phyloP scores from a whole-genome alignment of 2,888 invertebrate genomes.

The Deilephila elpenor region DNA sequence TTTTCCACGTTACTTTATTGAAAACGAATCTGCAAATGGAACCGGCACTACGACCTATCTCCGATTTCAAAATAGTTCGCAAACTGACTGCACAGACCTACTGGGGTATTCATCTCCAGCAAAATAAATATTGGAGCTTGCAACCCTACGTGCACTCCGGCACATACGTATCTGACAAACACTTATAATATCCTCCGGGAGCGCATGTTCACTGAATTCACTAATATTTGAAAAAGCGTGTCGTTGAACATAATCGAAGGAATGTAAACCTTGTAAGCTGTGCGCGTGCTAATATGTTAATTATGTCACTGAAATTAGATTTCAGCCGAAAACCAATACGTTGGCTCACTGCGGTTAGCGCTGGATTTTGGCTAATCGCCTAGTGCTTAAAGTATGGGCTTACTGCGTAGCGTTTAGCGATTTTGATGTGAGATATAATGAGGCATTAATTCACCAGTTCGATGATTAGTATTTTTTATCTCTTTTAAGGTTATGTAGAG shows the following conservation, averaged over 20 bases:
- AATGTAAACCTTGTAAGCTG: background rate
- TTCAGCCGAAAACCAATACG: background rate
- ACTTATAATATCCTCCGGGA: constrained; percentile 21
- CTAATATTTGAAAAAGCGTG: constrained; percentile 19
- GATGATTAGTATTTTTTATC: too few relatives aligned
- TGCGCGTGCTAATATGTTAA: constrained; percentile 5
- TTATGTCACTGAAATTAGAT: constrained; percentile 7
- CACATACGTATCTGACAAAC: constrained; percentile 24
- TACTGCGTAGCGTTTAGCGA: background rate
- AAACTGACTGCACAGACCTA: background rate
- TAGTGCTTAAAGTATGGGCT: background rate
- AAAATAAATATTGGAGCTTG: constrained; percentile 32
- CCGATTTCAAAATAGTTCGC: background rate
- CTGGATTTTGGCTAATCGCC: background rate
- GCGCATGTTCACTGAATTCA: constrained; percentile 13
- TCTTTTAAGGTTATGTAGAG: too few relatives aligned
- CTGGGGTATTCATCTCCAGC: constrained; percentile 31
- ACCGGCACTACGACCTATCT: too few relatives aligned
- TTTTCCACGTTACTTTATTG: too few relatives aligned
- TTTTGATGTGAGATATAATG: background rate
- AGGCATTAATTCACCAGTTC: too few relatives aligned
- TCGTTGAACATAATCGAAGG: constrained; percentile 6
- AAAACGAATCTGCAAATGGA: too few relatives aligned
- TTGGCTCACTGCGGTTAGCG: background rate
- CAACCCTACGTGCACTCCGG: constrained; percentile 27